Evolutionary conservation across 2,888 invertebrate genomes (phyloP), one percentile per base, ranked within the genome.

Genomic region (Dryobota labecula): DNA sequence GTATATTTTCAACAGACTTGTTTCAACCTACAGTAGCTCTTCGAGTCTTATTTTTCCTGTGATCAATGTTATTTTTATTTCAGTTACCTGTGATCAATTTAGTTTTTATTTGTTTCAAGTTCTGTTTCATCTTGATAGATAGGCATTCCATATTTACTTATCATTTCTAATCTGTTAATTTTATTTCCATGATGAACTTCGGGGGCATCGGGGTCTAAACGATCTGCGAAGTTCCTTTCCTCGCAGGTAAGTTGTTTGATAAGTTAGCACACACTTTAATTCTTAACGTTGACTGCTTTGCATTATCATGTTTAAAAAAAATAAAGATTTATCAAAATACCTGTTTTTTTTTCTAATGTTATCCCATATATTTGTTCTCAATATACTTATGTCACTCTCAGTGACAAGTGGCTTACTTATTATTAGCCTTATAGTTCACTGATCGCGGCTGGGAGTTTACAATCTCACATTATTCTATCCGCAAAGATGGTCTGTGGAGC

Each of bases 111-210:
- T 56, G 49, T 41, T 67, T 64, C 73, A 51, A 41, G 9, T 67
- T 69, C 54, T 43, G 2, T 66, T 70, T 58, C 38, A 15, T 47
- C 20, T 56, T 51, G 30, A 53, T 47, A n/a, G 9, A 45, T 43
- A 79, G 76, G 56, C 51, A 70, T 72, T 45, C 24, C 62, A 49
- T 57, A 51, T 68, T 78, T 78, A 64, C 83, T 88, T 92, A 90
- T 92, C 79, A 86, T 92, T 92, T 90, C 90, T 91, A 92, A 91
- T 89, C 73, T 86, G 84, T 89, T 87, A 83, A 91, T 94, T 94
- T 94, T 93, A 91, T 94, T 94, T 94, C 89, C 94, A 94, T 94
- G 94, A 88, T 85, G 86, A 89, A 91, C 91, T 87, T 84, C 89
- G 90, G 89, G 89, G 89, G 87, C 86, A 84, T 85, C 87, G 88